Evolutionary conservation across 2,797 vertebrate genomes (phyloP), one percentile per base, ranked within the genome.

Genomic region (Molossus molossus): DNA sequence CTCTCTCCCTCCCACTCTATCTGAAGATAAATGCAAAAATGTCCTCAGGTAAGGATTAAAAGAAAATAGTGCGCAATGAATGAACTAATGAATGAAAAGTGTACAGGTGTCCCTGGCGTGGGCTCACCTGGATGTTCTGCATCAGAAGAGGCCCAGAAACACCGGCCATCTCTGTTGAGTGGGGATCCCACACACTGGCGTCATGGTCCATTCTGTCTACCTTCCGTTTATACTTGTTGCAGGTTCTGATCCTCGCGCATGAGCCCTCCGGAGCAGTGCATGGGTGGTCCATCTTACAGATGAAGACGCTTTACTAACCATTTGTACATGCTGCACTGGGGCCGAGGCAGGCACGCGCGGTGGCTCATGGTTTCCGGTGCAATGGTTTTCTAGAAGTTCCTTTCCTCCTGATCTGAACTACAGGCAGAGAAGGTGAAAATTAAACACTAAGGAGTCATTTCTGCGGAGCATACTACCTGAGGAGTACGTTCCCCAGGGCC

Each of bases 401-500:
- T 76, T 55, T 48, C 48, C 25, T 58, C 50, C 12, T 83, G 37
- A n/a, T 57, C 50, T 1, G 9, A 85, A 82, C 33, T 57, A 15
- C 15, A 27, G 8, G 73, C 40, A 57, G 37, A 45, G 13, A 67
- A 76, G 65, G 72, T n/a, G 76, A 91, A 62, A 23, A 57, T 50
- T 55, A 65, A 92, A 83, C 37, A 33, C 48, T 33, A 50, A 27
- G 20, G 37, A 69, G 53, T 58, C 1, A 2, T 25, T 91, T 58
- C 82, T 85, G 27, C 45, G 77, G 72, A 84, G 87, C 25, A 0
- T 23, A 4, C 20, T 37, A 53, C 21, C 3, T 0, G 0, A 37
- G 23, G 33, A 84, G 11, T 33, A 67, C 17, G 17, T 83, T 91
- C 94, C 92, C 87, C 69, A 86, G 91, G 86, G 76, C 48, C 53